Conservation (phyloP, 2,113 vertebrate species). For the Myodes glareolus region DNA sequence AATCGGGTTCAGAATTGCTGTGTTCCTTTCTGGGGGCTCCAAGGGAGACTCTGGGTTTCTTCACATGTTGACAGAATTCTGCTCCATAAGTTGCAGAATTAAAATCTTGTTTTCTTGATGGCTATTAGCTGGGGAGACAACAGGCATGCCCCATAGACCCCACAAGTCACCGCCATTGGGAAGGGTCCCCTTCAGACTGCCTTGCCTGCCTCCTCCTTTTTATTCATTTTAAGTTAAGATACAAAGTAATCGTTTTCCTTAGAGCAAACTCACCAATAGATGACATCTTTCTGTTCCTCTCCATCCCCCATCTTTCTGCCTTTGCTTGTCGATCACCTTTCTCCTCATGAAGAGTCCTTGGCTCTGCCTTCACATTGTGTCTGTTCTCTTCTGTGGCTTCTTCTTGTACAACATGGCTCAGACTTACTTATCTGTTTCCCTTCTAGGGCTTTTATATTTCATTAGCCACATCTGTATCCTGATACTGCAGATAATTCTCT, state of each 20-base stretch:
- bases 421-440: not conserved
- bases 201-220: not conserved
- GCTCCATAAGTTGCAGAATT: not conserved
- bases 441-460: not conserved
- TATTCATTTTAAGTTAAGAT: not conserved
- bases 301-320: not conserved
- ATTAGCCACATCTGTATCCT: not conserved
- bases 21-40: not conserved
- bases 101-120: not conserved
- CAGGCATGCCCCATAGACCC: not conserved
- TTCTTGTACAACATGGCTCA: not conserved
- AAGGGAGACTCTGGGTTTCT: not conserved
- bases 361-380: not conserved
- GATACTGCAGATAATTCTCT: not conserved
- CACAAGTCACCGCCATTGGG: not conserved
- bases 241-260: not conserved
- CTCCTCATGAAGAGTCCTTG: not conserved
- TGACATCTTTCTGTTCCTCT: not conserved
- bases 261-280: not conserved
- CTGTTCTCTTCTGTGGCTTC: not conserved
- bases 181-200: not conserved
- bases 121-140: not conserved
- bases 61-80: not conserved
- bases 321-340: not conserved
- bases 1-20: not conserved